Base-by-base conservation (phyloP, 2,888 invertebrate species). In the Lasioglossum calceatum region DNA sequence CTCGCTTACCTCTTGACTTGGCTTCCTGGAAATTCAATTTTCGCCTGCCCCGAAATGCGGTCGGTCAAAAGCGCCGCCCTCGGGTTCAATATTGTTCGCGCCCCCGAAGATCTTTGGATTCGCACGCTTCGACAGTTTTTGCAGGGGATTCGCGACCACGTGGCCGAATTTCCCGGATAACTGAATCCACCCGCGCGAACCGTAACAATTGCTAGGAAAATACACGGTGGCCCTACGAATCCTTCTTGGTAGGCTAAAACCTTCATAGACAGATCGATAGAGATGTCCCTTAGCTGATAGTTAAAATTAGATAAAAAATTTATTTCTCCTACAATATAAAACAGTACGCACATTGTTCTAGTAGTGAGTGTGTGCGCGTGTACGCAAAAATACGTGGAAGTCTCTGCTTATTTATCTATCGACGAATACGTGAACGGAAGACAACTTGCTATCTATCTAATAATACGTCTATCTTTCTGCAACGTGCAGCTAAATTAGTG, bases 1-100 rank as follows among this genome's bases (percentile, higher is more conserved):
- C 79, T 80, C 90, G 89, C 88, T 93, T 90, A 90, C 89, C 88
- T 79, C 89, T 86, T 76, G 81, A 86, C 86, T 88, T 78, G 79
- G 74, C 82, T 88, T 54, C 77, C 84, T 88, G 87, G 86, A 92
- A 93, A 93, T 93, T 93, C 88, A 92, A 93, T 94, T 94, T 93
- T 93, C 92, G 89, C 89, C 89, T 76, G 86, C 88, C 58, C 88
- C 89, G 87, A 92, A 92, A 92, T 90, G 91, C 84, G 92, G 88
- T 91, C 81, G 91, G 91, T 92, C 92, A 90, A 93, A 93, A 93
- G 91, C 91, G 77, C 80, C 88, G 85, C 77, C 81, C 85, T 85
- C 82, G 74, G 76, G 78, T 87, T 90, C 91, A 84, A 92, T 91
- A 89, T 90, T 89, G 87, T 89, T 88, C 87, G 72, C 85, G 67